Conservation (phyloP, 2,888 invertebrate genomes). For the Linyphia triangularis region DNA sequence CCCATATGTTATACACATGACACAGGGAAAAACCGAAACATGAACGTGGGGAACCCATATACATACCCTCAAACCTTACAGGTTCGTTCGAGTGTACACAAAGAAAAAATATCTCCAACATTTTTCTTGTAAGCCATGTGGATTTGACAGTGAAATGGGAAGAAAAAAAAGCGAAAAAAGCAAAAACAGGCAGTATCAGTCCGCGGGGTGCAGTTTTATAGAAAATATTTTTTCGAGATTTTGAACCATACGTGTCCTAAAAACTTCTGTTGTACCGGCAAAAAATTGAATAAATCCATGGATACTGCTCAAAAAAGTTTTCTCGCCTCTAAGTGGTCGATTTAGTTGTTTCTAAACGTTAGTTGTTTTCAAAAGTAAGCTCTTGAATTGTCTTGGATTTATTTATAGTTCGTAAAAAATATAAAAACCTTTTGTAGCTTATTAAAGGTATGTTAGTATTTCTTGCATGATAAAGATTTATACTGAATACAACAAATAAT, state of each 20-base stretch:
- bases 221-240: neutral
- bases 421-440: no score
- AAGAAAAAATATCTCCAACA: constrained; percentile 3
- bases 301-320: neutral
- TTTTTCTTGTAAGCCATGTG: constrained; percentile 27
- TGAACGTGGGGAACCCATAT: neutral
- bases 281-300: neutral
- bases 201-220: neutral
- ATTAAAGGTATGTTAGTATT: no score
- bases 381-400: no score
- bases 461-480: no score
- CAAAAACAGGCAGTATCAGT: neutral
- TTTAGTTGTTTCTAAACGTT: neutral
- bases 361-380: neutral
- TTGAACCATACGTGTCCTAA: neutral
- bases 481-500: no score
- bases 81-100: neutral
- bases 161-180: neutral
- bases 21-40: neutral
- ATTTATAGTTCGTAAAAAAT: no score
- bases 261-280: neutral
- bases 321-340: neutral
- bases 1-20: neutral
- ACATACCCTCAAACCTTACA: neutral
- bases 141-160: constrained; percentile 55